Conservation (phyloP, 1,140 invertebrate species). For the Drosophila bifasciata region DNA sequence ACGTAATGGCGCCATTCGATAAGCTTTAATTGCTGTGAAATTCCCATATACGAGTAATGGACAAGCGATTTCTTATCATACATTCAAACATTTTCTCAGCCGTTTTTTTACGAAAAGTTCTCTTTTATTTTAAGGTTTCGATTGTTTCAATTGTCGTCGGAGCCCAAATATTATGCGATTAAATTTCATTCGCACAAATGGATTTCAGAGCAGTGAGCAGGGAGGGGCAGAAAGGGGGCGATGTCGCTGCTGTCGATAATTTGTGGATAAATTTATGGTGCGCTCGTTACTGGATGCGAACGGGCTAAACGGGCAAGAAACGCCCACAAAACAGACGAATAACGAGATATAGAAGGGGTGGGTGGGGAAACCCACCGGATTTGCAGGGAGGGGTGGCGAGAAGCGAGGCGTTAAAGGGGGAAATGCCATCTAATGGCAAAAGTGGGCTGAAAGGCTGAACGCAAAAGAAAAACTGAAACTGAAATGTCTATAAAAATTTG, state of each 20-base stretch:
- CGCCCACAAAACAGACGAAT: constrained; percentile 54
- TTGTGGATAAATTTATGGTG: constrained; percentile 78
- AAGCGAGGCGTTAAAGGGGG: no score
- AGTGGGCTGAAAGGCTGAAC: constrained; percentile 1
- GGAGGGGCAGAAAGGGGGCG: constrained; percentile 6
- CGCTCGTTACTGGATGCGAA: constrained; percentile 39
- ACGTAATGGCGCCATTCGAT: constrained; percentile 15
- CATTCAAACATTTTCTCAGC: neutral
- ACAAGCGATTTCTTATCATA: constrained; percentile 22
- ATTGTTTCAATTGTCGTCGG: constrained; percentile 17
- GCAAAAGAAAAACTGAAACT: constrained; percentile 28
- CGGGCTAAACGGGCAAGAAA: constrained; percentile 55
- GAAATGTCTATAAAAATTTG: constrained; percentile 81
- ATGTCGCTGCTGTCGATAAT: constrained; percentile 66
- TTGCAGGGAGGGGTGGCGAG: no score
- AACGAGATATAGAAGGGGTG: constrained; percentile 17
- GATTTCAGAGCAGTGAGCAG: constrained; percentile 44
- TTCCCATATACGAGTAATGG: constrained; percentile 9
- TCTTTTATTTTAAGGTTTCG: no score
- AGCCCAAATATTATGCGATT: constrained; percentile 51
- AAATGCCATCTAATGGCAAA: no score
- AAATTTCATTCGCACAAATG: constrained; percentile 61
- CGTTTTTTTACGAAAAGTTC: neutral
- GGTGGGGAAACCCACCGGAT: constrained; percentile 9
- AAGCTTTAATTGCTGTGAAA: constrained; percentile 34